Evolutionary conservation across 2,888 invertebrate species (phyloP), one percentile per base, ranked within the genome.

Genomic region (Andrena dorsata): DNA sequence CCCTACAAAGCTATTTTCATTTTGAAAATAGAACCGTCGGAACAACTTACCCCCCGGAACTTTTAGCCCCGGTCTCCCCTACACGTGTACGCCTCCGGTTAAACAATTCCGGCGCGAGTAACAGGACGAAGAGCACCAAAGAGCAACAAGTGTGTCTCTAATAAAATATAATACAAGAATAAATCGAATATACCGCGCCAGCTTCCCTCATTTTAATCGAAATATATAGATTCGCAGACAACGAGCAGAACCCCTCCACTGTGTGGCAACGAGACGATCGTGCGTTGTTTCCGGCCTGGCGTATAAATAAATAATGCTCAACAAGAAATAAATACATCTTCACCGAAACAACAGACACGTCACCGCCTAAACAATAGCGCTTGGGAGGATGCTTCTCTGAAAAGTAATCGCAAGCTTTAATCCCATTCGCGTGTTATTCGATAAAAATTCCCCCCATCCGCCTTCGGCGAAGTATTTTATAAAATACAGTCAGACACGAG

Each of bases 291-390:
- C 53, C 10, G 8, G 10, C 10, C 30, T 23, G 20, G 7, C 41
- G 60, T 76, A 60, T 64, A 88, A 86, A 86, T 86, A 86, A 86
- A 86, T 86, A 86, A 72, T 32, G 68, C 7, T 68, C 78, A 78
- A 79, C 66, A 76, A 88, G 74, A 81, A 88, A 84, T 86, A 86
- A 83, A 83, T 86, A 85, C 56, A 74, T 82, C 72, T 64, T 47
- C 65, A 28, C 23, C 41, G 66, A 58, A 73, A 58, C 69, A 53
- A 32, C 26, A 53, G 76, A 53, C 28, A 49, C 56, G 64, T 16
- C 49, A 20, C 20, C 28, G 20, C n/a, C 26, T 72, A 65, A 68
- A 64, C 32, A 68, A 32, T 32, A 23, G 23, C 41, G 16, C n/a
- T 16, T 26, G n/a, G 0, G 16, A 47, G 28, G 49, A 26, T 51